Base-by-base conservation (phyloP, 2,888 invertebrate species). In the Muschampia plurimacula region DNA sequence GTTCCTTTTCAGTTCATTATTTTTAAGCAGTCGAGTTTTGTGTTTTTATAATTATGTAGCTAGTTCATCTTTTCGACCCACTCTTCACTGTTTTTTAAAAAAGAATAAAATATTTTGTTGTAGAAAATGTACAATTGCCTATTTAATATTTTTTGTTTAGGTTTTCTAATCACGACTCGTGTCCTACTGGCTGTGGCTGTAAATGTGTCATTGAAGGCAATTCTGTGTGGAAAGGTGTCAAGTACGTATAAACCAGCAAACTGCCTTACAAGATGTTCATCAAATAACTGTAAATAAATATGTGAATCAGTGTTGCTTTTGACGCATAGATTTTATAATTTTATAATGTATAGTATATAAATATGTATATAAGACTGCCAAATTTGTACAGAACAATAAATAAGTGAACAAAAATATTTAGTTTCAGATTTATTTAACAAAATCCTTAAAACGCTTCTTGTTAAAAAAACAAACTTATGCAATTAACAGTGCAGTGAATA, bases 171-270 rank as follows among this genome's bases (percentile, higher is more conserved):
- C 96, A 97, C 85, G 96, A 96, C 71, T 95, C 96, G 8, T 99
- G 99, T 82, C 97, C 99, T 0, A 96, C 97, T 1, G 99, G 98
- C 41, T 99, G 99, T 91, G 98, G 99, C 39, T 99, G 99, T 89
- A 95, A 95, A 77, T 99, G 99, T 87, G 92, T 98, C 73, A 95
- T 96, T 76, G 97, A 97, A 84, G 97, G 91, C 52, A 89, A 82
- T 75, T 83, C 88, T 0, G 80, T 86, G 39, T 93, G 93, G 93
- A 93, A 93, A 75, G 89, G 91, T 5, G 85, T 86, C 69, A 93
- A 93, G 80, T 93, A 92, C 74, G 89, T 86, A 52, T 93, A 80
- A 74, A 69, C 62, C 44, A 55, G 36, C 49, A 2, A 10, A 52
- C 15, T 28, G 39, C 68, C 36, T 55, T 2, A 39, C 55, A 49